Base-by-base conservation (phyloP, 2,888 invertebrate species). In the Pharmacophagus antenor region DNA sequence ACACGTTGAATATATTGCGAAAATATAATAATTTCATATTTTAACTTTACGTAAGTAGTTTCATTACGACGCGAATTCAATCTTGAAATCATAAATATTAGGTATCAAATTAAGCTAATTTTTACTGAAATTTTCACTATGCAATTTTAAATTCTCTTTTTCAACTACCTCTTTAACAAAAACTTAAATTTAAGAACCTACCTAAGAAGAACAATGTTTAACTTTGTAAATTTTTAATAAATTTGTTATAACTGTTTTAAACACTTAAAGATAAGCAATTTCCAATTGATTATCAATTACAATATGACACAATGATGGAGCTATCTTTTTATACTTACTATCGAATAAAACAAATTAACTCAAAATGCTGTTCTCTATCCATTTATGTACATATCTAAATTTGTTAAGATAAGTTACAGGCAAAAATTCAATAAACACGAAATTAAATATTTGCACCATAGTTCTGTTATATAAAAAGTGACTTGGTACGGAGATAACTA, bases 211-310 rank as follows among this genome's bases (percentile, higher is more conserved):
- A n/a, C n/a, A n/a, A n/a, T n/a, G n/a, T n/a, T n/a, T n/a, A n/a
- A n/a, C n/a, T n/a, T n/a, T n/a, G n/a, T n/a, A n/a, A n/a, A n/a
- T n/a, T n/a, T n/a, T n/a, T n/a, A n/a, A n/a, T n/a, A n/a, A n/a
- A n/a, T n/a, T n/a, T n/a, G n/a, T n/a, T n/a, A n/a, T n/a, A n/a
- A n/a, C n/a, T n/a, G n/a, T n/a, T n/a, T 15, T 37, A 37, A 27
- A 37, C n/a, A 37, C n/a, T 15, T 4, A 37, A 37, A 37, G 2
- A 71, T 70, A 68, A 74, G 49, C 15, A 49, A 76, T 70, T 71
- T 72, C 76, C 72, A 69, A 71, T 70, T 71, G 65, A 74, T 70
- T 72, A 70, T 67, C 72, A 72, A 74, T 74, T 74, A 71, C 76
- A 72, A 74, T 70, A 70, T 54, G 8, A 56, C 57, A 60, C 61